These are phyloP conservation scores for Jacana jacana DNA, from an alignment of 2,113 vertebrate genomes.

Conservation along the genomic window DNA sequence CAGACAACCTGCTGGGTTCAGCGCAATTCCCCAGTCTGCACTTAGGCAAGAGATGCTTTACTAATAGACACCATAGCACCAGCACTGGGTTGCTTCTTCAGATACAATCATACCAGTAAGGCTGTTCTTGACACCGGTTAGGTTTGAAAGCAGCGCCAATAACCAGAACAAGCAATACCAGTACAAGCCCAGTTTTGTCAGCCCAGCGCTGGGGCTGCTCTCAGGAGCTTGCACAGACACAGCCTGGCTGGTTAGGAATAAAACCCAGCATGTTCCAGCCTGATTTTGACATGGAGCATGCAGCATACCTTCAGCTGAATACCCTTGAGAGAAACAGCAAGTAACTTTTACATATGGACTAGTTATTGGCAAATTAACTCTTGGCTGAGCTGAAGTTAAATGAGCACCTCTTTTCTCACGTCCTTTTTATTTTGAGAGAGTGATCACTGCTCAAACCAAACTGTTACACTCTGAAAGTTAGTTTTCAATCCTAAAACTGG, in stretches of 20 bases:
- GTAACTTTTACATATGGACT: neutral
- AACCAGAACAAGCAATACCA: neutral
- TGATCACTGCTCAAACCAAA: neutral
- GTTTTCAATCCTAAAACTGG: neutral
- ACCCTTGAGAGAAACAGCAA: neutral
- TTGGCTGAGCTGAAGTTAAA: neutral
- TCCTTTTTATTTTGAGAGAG: neutral
- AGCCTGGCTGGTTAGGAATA: neutral
- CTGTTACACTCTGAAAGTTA: neutral
- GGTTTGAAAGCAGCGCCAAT: fast-evolving
- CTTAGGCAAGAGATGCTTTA: neutral
- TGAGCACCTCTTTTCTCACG: neutral
- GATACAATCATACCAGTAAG: neutral
- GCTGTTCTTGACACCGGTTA: neutral
- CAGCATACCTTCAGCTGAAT: neutral
- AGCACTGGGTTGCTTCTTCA: neutral
- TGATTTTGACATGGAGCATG: neutral
- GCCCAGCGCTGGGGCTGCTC: neutral
- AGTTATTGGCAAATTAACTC: neutral
- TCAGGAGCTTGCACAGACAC: neutral
- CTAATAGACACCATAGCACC: neutral
- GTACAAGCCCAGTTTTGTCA: neutral
- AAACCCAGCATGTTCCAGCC: neutral
- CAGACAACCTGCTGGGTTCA: neutral
- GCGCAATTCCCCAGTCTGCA: neutral